Evolutionary conservation across 2,113 vertebrate genomes (phyloP).

Genomic region (Castor canadensis): DNA sequence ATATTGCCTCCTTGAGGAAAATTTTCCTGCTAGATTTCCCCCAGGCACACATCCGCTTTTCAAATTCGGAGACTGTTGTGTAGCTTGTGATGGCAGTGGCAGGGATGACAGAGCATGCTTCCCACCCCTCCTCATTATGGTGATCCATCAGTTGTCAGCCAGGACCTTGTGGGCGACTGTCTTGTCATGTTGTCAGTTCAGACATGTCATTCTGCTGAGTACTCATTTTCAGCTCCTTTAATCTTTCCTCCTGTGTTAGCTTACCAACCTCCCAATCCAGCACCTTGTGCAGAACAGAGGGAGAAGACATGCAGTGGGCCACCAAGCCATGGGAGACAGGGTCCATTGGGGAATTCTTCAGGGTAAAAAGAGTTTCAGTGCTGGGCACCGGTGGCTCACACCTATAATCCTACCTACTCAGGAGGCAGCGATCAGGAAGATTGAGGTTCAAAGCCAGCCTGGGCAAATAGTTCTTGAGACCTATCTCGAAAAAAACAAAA

Average conservation of each 20-base stretch:
- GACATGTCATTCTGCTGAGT: not conserved
- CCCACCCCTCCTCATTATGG: not conserved
- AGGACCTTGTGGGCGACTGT: not conserved
- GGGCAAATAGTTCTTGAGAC: no score
- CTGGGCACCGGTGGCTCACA: no score
- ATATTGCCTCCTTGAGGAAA: not conserved
- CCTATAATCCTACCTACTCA: no score
- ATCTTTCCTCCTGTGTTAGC: not conserved
- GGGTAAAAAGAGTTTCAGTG: not conserved
- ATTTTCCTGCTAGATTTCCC: not conserved
- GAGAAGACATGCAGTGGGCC: not conserved
- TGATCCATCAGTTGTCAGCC: not conserved
- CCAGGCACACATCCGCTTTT: not conserved
- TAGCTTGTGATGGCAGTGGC: fast-evolving
- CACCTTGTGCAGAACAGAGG: not conserved
- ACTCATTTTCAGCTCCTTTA: not conserved
- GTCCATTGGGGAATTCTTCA: not conserved
- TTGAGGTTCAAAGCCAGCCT: no score
- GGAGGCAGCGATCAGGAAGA: no score
- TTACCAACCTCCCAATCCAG: not conserved
- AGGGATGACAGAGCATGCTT: not conserved
- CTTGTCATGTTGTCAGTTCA: not conserved
- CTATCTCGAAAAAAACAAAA: no score
- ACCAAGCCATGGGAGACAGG: not conserved
- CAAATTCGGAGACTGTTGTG: not conserved